These are phyloP conservation scores for Coendou prehensilis DNA, from an alignment of 2,797 vertebrate species.

Conservation along the genomic window DNA sequence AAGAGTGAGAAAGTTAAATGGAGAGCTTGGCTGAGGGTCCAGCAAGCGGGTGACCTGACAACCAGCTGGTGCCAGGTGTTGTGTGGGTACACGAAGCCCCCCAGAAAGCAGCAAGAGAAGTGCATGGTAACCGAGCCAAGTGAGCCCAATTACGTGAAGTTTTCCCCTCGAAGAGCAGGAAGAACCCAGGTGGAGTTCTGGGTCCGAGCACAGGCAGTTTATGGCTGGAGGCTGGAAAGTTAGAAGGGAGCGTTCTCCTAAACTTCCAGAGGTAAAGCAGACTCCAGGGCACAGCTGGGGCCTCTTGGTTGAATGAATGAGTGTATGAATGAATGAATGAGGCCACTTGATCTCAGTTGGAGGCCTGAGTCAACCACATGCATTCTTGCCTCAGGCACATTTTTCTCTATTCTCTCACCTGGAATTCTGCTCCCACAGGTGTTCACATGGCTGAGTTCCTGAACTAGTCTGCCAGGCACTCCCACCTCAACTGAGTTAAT, in stretches of 20 bases:
- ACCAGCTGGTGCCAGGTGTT: neutral
- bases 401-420: neutral
- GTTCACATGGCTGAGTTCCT: neutral
- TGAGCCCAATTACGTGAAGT: neutral
- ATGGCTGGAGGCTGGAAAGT: neutral
- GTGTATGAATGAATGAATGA: neutral
- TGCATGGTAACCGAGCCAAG: neutral
- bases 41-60: neutral
- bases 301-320: neutral
- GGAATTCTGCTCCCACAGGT: neutral
- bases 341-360: neutral
- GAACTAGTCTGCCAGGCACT: neutral
- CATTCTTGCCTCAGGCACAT: neutral
- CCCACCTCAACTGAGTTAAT: neutral
- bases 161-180: neutral
- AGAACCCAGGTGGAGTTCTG: constrained; percentile 29
- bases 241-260: neutral
- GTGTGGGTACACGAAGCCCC: neutral
- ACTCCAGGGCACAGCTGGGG: neutral
- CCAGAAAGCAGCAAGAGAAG: constrained; percentile 35
- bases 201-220: neutral
- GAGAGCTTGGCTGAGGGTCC: constrained; percentile 9
- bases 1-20: constrained; percentile 44
- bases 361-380: neutral
- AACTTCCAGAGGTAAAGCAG: neutral